Evolutionary conservation across 1,140 invertebrate species (phyloP), one percentile per base, ranked within the genome.

Genomic region (Cepaea nemoralis): DNA sequence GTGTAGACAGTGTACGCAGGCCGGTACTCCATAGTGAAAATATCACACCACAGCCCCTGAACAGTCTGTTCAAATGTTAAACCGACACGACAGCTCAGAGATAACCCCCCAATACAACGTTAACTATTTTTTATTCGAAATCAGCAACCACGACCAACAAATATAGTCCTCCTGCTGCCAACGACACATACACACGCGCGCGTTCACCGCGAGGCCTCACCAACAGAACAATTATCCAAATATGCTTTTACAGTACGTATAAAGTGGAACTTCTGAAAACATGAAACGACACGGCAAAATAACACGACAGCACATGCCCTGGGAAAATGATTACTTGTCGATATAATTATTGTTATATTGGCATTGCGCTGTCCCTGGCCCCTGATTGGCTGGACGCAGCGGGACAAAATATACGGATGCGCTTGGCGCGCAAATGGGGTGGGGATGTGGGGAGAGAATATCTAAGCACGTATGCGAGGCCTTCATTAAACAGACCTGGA

Each of bases 1-100:
- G 77, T 59, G 42, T 79, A 79, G 22, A 79, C 63, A n/a, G n/a
- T n/a, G 42, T 79, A 79, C 3, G 77, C 42, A 42, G 77, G 77
- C 27, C 77, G 27, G 63, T 67, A 79, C 77, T 79, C 77, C 77
- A 79, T 79, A 12, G 59, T 45, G 8, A 79, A 22, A 39, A 42
- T 19, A 0, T 14, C 12, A 63, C 27, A 19, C 8, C 19, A 48
- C 45, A 48, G 45, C 45, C 8, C 8, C 8, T 8, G 8, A 12
- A 8, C 45, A 48, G 8, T 48, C 19, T 48, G 45, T 48, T 48
- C 45, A 48, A 48, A 48, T 48, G 45, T 48, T 48, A 48, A 12
- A 48, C 19, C 45, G 8, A 48, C 45, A 19, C 45, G 45, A 8
- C 19, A 48, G 45, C n/a, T n/a, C n/a, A n/a, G n/a, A n/a, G n/a